These are phyloP conservation scores for Rhyacophila brunnea DNA, from an alignment of 1,140 invertebrate genomes.

Conservation along the genomic window DNA sequence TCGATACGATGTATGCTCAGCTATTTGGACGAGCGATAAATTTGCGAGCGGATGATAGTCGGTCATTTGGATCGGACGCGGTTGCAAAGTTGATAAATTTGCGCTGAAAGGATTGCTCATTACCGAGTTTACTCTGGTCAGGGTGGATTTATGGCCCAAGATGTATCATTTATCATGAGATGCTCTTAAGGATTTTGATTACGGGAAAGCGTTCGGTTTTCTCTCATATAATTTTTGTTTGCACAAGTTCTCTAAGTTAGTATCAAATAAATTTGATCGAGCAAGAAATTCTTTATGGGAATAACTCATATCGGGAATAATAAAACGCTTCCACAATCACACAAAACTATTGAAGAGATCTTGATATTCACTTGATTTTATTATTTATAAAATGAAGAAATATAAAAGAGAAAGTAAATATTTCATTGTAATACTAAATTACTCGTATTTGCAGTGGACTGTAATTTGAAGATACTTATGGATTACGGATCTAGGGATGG, in stretches of 20 bases:
- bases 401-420: too few species aligned
- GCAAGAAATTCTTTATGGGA: too few species aligned
- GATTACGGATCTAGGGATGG: too few species aligned
- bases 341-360: too few species aligned
- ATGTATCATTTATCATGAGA: constrained; percentile 20
- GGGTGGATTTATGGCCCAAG: constrained; percentile 22
- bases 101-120: constrained; percentile 33
- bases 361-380: too few species aligned
- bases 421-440: too few species aligned
- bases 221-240: constrained; percentile 9
- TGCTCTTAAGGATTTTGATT: constrained; percentile 12
- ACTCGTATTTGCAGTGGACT: too few species aligned
- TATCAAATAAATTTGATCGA: too few species aligned
- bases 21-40: constrained; percentile 28
- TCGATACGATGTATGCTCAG: constrained; percentile 13
- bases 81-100: constrained; percentile 29
- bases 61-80: constrained; percentile 11
- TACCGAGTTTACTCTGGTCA: constrained; percentile 14
- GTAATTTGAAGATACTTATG: too few species aligned
- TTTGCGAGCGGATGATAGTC: constrained; percentile 27
- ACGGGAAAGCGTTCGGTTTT: background rate
- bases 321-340: too few species aligned
- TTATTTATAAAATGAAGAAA: too few species aligned
- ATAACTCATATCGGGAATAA: too few species aligned
- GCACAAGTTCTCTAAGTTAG: background rate